Conservation (phyloP, 1,140 invertebrate species). For the Drosophila serrata region DNA sequence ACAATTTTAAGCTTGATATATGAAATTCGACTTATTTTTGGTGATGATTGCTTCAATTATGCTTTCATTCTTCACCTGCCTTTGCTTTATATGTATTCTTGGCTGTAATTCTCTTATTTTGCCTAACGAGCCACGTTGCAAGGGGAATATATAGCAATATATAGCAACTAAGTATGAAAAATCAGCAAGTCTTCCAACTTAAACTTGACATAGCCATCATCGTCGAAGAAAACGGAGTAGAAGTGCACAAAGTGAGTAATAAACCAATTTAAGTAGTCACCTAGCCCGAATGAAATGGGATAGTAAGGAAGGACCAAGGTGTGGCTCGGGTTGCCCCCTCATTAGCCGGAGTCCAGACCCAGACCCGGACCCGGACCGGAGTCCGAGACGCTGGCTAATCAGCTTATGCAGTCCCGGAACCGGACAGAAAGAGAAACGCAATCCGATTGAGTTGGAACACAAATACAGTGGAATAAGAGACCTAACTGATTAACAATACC, state of each 20-base stretch:
- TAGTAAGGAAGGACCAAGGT: slow-evolving; percentile 7
- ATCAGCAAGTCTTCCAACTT: neutral
- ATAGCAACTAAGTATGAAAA: neutral
- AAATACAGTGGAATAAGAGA: neutral
- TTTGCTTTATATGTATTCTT: neutral
- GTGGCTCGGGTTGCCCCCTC: slow-evolving; percentile 25
- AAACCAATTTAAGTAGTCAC: slow-evolving; percentile 38
- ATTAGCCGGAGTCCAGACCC: slow-evolving; percentile 9
- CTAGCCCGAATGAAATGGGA: slow-evolving; percentile 18
- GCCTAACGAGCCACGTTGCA: slow-evolving; percentile 8
- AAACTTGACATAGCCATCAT: slow-evolving; percentile 21
- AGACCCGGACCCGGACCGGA: neutral
- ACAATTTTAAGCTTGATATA: neutral
- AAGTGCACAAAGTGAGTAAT: slow-evolving; percentile 11
- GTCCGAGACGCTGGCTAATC: slow-evolving; percentile 25
- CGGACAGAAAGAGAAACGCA: slow-evolving; percentile 10
- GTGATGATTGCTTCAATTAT: no score
- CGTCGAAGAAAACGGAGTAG: neutral
- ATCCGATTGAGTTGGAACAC: neutral
- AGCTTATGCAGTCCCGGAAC: slow-evolving; percentile 28
- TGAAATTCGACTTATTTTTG: neutral
- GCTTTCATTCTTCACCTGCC: neutral
- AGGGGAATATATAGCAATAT: slow-evolving; percentile 8
- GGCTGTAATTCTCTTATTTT: neutral
- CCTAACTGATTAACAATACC: neutral